phyloP scores from a whole-genome alignment of 1,140 invertebrate species.

The Pollicipes pollicipes region DNA sequence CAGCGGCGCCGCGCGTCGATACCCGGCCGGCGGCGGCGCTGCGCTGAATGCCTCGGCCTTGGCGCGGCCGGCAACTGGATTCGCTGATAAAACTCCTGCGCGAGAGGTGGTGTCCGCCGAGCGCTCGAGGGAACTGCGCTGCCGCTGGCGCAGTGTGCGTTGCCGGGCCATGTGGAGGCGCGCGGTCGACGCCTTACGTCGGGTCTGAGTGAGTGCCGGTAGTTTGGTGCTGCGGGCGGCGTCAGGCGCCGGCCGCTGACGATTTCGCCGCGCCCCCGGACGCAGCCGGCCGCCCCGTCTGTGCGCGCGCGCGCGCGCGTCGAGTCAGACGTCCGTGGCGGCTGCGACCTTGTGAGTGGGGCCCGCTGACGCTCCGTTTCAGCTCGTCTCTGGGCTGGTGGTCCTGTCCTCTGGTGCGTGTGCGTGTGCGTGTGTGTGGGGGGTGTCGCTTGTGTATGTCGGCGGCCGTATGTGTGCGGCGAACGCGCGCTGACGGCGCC shows the following conservation, averaged over 20 bases:
- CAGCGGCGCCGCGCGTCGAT: not conserved
- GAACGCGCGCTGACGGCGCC: not conserved
- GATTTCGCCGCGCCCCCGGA: too few relatives aligned
- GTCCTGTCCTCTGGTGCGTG: not conserved
- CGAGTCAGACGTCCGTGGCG: too few relatives aligned
- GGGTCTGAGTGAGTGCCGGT: not conserved
- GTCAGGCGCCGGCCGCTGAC: too few relatives aligned
- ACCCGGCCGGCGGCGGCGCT: not conserved
- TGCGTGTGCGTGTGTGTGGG: not conserved
- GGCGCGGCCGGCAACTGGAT: not conserved
- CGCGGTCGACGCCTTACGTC: not conserved
- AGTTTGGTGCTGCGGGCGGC: not conserved
- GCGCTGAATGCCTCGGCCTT: not conserved
- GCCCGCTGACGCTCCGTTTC: too few relatives aligned
- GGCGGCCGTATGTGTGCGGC: not conserved
- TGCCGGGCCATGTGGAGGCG: not conserved
- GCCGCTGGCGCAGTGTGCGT: not conserved
- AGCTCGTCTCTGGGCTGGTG: too few relatives aligned
- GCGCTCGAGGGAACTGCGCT: not conserved
- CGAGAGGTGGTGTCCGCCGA: not conserved
- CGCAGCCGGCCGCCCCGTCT: too few relatives aligned
- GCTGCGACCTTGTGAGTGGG: too few relatives aligned
- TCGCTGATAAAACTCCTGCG: not conserved
- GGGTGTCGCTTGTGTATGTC: not conserved
- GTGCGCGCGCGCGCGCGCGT: too few relatives aligned